Evolutionary conservation across 2,888 invertebrate species (phyloP), one percentile per base, ranked within the genome.

Genomic region (Tupiocoris notatus): DNA sequence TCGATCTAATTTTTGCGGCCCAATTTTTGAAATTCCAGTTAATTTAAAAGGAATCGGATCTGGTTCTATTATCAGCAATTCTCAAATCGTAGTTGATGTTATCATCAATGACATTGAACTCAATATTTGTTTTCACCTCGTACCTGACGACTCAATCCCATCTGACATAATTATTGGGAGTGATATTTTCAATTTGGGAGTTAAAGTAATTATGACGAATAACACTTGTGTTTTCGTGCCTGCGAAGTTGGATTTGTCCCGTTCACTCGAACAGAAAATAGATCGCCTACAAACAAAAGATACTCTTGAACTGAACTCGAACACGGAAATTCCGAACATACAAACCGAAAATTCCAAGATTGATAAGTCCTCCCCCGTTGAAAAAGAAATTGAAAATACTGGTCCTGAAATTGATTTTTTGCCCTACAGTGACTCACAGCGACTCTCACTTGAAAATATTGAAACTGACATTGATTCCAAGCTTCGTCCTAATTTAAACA

Each of bases 391-490:
- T 7, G 39, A 12, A 39, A 39, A 39, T 39, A 39, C 16, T 59
- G 59, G 16, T n/a, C 7, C 16, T 9, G 59, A 59, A 18, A 3
- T n/a, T 6, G 59, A 59, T 59, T n/a, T 59, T 6, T 9, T 59
- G 3, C 59, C 59, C n/a, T 59, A 9, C n/a, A n/a, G 3, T 59
- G 59, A 59, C 59, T 22, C 22, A 22, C 39, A 17, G n/a, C 12
- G 18, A n/a, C 3, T 21, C 1, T 61, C 12, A 2, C 23, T 71
- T 63, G 71, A 71, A 6, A 17, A 71, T 23, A 71, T 61, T 71
- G 7, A 7, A 1, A 61, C 71, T 3, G 71, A 71, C 12, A 22
- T 73, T n/a, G 61, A 25, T 20, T 1, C 18, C 6, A 57, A 39
- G 20, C 17, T 22, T 6, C 59, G 54, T 22, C 39, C 63, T 59